phyloP scores from a whole-genome alignment of 1,140 invertebrate species.

The Pseudomyrmex flavicornis region DNA sequence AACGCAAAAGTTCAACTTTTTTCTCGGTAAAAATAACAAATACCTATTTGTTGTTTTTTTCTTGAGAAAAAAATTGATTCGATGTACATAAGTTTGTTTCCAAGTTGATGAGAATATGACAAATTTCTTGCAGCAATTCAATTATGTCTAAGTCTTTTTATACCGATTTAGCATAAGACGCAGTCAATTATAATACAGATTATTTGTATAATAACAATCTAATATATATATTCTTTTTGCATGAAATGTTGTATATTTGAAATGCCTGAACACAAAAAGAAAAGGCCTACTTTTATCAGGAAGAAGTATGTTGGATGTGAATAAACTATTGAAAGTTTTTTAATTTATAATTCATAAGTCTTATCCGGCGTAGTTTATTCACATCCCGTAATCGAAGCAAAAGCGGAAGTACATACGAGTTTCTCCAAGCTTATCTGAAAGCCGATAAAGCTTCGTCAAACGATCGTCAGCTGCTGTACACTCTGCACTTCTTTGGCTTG shows the following conservation, averaged over 20 bases:
- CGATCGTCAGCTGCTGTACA: slow-evolving; percentile 78
- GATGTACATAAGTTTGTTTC: not conserved
- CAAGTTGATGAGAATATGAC: not conserved
- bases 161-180: slow-evolving; percentile 59
- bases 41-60: too few relatives aligned
- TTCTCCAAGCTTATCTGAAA: slow-evolving; percentile 19
- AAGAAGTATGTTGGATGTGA: slow-evolving; percentile 4
- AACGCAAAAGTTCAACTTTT: too few relatives aligned
- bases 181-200: slow-evolving; percentile 65
- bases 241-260: not conserved
- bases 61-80: not conserved
- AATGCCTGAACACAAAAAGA: slow-evolving; percentile 17
- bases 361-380: not conserved
- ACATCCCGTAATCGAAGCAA: not conserved
- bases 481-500: slow-evolving; percentile 81
- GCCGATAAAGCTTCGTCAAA: slow-evolving; percentile 1
- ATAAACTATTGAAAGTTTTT: not conserved
- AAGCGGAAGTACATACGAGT: not conserved
- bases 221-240: slow-evolving; percentile 27
- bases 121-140: slow-evolving; percentile 24
- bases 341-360: too few relatives aligned
- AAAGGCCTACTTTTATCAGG: slow-evolving; percentile 16
- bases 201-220: not conserved
- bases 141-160: slow-evolving; percentile 58
- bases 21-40: too few relatives aligned